Percentiles rank a stretch among this genome's conserved stretches.
These are phyloP conservation scores for Ylistrum balloti DNA, from an alignment of 1,140 invertebrate species.

Conservation along the genomic window DNA sequence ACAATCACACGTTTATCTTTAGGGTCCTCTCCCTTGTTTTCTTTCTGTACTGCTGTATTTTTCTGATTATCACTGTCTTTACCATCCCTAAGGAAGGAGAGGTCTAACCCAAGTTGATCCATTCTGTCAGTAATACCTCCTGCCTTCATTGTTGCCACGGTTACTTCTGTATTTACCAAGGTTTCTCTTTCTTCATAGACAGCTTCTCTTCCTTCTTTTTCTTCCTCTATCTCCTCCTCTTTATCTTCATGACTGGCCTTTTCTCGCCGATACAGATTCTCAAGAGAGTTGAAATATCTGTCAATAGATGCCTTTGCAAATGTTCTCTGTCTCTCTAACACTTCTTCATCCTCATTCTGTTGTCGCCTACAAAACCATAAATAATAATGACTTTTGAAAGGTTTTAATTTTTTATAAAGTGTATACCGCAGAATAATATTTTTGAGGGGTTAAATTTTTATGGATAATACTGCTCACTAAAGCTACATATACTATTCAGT, in stretches of 20 bases:
- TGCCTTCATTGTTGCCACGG: constrained; percentile 68
- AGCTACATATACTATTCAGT: no score
- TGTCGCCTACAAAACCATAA: constrained; percentile 63
- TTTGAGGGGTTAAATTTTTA: no score
- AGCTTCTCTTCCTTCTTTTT: not conserved
- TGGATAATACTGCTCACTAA: no score
- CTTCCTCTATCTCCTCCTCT: constrained; percentile 20
- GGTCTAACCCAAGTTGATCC: constrained; percentile 72
- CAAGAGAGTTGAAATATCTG: constrained; percentile 73
- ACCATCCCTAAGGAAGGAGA: constrained; percentile 54
- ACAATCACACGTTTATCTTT: constrained; percentile 68
- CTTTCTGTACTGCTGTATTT: constrained; percentile 47
- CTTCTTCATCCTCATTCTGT: constrained; percentile 64
- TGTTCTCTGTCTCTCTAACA: constrained; percentile 64
- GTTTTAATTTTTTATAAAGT: no score
- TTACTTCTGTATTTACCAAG: constrained; percentile 63
- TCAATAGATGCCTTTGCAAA: constrained; percentile 73
- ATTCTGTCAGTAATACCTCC: constrained; percentile 77
- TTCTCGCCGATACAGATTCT: constrained; percentile 59
- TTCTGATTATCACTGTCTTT: constrained; percentile 48
- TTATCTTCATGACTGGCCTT: not conserved
- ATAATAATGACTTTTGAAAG: no score
- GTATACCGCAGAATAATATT: no score
- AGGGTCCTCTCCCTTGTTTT: constrained; percentile 43
- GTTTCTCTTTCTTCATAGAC: constrained; percentile 58